Evolutionary conservation across 1,140 invertebrate species (phyloP).

Genomic region (Coboldia fuscipes): DNA sequence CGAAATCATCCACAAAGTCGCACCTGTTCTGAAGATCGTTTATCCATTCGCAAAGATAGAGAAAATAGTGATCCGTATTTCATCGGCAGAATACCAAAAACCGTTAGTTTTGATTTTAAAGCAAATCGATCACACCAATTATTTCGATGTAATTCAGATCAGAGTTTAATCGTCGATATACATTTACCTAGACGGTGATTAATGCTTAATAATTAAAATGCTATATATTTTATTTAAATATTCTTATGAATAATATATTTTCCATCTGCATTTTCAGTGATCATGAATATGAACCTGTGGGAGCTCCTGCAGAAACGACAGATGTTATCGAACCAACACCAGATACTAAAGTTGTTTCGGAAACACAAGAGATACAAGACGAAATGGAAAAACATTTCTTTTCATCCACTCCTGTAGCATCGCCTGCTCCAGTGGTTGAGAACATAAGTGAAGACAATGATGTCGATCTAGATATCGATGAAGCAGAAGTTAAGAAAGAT

Average conservation of each 20-base stretch:
- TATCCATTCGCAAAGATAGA: background rate
- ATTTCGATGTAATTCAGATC: background rate
- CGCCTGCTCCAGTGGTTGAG: constrained; percentile 18
- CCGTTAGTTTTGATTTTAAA: constrained; percentile 22
- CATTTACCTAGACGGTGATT: background rate
- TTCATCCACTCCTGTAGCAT: constrained; percentile 3
- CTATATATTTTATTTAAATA: background rate
- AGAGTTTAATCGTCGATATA: background rate
- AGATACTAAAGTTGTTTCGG: constrained; percentile 1
- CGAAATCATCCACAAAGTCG: constrained; percentile 14
- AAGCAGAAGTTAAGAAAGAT: constrained; percentile 20
- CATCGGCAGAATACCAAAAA: constrained; percentile 16
- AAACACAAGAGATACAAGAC: constrained; percentile 8
- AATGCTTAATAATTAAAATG: background rate
- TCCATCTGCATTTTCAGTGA: constrained; percentile 39
- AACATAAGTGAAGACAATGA: constrained; percentile 17
- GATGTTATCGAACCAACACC: constrained; percentile 14
- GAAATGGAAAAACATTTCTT: constrained; percentile 11
- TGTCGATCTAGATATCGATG: constrained; percentile 16
- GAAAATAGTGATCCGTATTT: background rate
- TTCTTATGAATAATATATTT: background rate
- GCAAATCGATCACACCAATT: constrained; percentile 11
- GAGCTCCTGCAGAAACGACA: constrained; percentile 19
- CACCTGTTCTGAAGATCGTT: too few species aligned
- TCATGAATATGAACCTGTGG: constrained; percentile 72